Conservation (phyloP, 2,888 invertebrate species). For the Trissolcus japonicus region DNA sequence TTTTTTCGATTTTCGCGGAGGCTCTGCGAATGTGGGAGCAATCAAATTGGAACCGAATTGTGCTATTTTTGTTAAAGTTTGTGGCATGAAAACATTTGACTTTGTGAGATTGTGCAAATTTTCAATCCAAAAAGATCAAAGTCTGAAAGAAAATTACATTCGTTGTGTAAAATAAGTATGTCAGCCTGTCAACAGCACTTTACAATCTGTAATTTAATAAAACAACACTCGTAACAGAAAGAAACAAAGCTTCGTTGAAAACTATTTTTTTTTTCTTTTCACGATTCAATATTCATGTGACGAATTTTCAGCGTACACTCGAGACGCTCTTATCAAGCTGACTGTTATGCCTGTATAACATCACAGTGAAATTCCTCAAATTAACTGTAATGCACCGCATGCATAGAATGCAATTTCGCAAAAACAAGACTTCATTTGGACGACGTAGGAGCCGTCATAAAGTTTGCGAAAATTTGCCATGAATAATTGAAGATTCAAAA, state of each 20-base stretch:
- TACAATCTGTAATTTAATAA: constrained; percentile 25
- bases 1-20: constrained; percentile 49
- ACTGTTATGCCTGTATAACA: constrained; percentile 16
- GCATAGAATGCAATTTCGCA: constrained; percentile 27
- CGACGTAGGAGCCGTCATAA: no score
- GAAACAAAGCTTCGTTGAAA: constrained; percentile 22
- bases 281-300: constrained; percentile 44
- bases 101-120: no score
- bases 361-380: constrained; percentile 33
- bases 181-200: constrained; percentile 11
- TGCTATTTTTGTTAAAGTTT: no score
- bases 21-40: no score
- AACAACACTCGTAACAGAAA: constrained; percentile 22
- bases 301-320: constrained; percentile 25
- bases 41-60: no score
- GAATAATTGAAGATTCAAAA: no score
- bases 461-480: no score
- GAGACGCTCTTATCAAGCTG: constrained; percentile 12
- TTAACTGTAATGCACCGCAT: constrained; percentile 31
- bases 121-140: background rate
- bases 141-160: constrained; percentile 3
- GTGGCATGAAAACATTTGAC: no score
- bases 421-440: constrained; percentile 7
- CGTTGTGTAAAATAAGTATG: constrained; percentile 15
- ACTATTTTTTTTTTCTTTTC: background rate